Base-by-base conservation (phyloP, 2,797 vertebrate genomes). In the Onychomys arenicola region DNA sequence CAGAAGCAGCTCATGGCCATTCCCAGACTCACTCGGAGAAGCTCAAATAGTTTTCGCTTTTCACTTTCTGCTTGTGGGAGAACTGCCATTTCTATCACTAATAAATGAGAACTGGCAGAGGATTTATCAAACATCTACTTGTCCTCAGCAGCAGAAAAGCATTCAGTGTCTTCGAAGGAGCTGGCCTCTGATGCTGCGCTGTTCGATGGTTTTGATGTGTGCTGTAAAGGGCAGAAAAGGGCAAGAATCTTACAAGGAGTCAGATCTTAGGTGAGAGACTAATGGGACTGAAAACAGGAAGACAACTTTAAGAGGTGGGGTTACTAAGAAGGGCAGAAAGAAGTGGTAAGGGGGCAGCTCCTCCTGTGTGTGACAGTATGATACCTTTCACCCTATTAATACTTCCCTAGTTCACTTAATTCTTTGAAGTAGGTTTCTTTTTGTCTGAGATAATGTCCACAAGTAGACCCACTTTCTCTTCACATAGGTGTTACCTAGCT, bases 221-320 rank as follows among this genome's bases (percentile, higher is more conserved):
- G 83, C 37, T 93, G 76, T 88, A 95, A 96, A 95, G 87, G 90
- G 19, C 84, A 95, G 65, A 55, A 93, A 95, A 94, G 88, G 89
- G 65, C 76, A 97, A 94, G 63, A 92, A 32, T 96, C 90, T 93
- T 77, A 95, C 32, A 94, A 76, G 57, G 55, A 93, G 80, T 89
- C 61, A 90, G 61, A 89, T 59, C 75, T 84, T 88, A 93, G 67
- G 71, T 91, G 25, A 96, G 80, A 95, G 65, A 94, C 40, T 87
- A 91, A 96, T 91, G 61, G 89, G 37, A 46, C 71, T 96, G 84
- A 96, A 94, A 89, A 95, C 37, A n/a, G 11, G 40, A 59, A 61
- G 8, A 81, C 43, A 85, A 84, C 75, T 87, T 93, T 52, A 93
- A 90, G 87, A 89, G 63, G 23, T 65, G 32, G 52, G 80, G 49